These are phyloP conservation scores for Latrodectus hesperus DNA, from an alignment of 2,888 invertebrate genomes.

Conservation along the genomic window DNA sequence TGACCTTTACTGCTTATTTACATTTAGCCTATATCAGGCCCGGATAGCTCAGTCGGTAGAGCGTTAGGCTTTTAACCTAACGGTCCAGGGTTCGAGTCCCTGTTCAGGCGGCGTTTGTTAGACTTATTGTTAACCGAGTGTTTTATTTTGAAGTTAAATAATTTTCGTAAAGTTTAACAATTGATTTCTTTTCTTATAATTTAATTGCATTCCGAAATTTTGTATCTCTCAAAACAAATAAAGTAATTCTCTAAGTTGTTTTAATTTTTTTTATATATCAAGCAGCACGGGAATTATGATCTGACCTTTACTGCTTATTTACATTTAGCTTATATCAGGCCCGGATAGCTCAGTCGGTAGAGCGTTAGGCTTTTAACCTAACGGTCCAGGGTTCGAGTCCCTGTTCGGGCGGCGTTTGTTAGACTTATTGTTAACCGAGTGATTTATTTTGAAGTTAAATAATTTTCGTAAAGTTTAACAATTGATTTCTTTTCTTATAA, in stretches of 20 bases:
- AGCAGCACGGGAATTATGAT: no score
- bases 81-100: slow-evolving; percentile 87
- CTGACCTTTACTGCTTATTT: no score
- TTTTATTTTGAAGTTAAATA: no score
- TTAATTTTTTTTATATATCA: no score
- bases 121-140: background rate
- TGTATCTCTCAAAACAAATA: no score
- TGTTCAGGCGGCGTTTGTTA: slow-evolving; percentile 79
- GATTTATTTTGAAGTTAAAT: no score
- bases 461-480: background rate
- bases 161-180: no score
- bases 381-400: slow-evolving; percentile 87
- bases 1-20: background rate
- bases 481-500: background rate
- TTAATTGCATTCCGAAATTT: no score
- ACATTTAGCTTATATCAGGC: slow-evolving; percentile 73
- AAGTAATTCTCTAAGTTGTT: no score
- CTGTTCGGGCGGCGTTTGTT: slow-evolving; percentile 79
- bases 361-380: slow-evolving; percentile 86
- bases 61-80: slow-evolving; percentile 86
- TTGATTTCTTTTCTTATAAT: no score
- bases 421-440: no score
- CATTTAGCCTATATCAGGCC: slow-evolving; percentile 74
- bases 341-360: slow-evolving; percentile 85
- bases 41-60: slow-evolving; percentile 85